Base-by-base conservation (phyloP, 2,888 invertebrate species). In the Scotopteryx bipunctaria region DNA sequence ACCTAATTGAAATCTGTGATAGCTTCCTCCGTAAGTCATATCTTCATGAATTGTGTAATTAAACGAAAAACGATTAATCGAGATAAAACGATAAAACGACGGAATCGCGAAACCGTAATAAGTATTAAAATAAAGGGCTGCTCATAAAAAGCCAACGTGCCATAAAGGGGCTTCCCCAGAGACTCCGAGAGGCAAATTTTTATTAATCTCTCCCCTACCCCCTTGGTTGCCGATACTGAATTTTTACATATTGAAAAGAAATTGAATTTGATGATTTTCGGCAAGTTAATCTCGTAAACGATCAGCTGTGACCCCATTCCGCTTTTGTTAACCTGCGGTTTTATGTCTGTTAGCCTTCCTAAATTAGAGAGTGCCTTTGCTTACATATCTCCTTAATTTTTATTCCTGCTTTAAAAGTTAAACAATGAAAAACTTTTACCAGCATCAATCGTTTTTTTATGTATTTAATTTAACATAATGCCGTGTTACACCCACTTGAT, bases 51-150 rank as follows among this genome's bases (percentile, higher is more conserved):
- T 75, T 70, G 70, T 69, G 73, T 78, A 79, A 81, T 81, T 80
- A 79, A 79, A 78, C 74, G 76, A 79, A 83, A 81, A 79, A 74
- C 80, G 81, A 78, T 78, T 81, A 81, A 80, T 79, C 75, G 77
- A 69, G 66, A 74, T 68, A 66, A 70, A 73, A 68, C 73, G 69
- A 82, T 82, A 80, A 81, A 82, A 79, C 81, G 75, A 75, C 70
- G 75, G 67, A 83, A 83, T 80, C 81, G 76, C 76, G 74, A 80
- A 77, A 79, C 78, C 78, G 73, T 80, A 81, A 83, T 81, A 82
- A 81, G 80, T 83, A 84, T 83, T 81, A 80, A 83, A 83, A 82
- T 82, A 83, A 86, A 86, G 83, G 78, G 78, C 70, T 74, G 70
- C 74, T 79, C 82, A 77, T 84, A 82, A 84, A 86, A 83, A 82